Conservation (phyloP, 2,888 invertebrate species). For the Timandra comae region DNA sequence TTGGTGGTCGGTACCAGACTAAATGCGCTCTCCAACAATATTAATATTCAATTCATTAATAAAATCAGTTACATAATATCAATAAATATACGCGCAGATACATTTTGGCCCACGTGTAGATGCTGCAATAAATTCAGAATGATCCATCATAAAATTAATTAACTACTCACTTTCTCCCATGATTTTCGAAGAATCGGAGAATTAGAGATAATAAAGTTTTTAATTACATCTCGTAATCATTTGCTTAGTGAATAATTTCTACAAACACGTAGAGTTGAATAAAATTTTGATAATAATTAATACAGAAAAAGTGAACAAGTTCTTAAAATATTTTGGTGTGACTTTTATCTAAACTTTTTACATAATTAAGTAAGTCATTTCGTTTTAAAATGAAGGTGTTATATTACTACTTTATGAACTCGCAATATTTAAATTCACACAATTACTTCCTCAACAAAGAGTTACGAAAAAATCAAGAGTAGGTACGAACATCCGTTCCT, state of each 20-base stretch:
- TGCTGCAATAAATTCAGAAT: conserved; percentile 1
- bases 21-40: neutral
- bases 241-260: no score
- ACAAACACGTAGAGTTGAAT: no score
- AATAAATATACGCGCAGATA: neutral
- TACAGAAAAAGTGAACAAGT: no score
- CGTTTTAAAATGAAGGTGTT: neutral
- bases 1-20: neutral
- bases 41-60: neutral
- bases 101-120: conserved; percentile 1
- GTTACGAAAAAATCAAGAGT: conserved; percentile 60
- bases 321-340: no score
- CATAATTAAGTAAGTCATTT: neutral
- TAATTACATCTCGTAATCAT: no score
- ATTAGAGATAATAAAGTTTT: no score
- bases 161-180: neutral
- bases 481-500: conserved; percentile 50
- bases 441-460: conserved; percentile 68
- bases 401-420: neutral
- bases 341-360: no score
- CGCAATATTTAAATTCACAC: conserved; percentile 48
- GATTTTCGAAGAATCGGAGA: neutral
- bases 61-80: neutral
- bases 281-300: no score
- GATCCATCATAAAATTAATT: conserved; percentile 1